Evolutionary conservation across 2,113 vertebrate species (phyloP).

Genomic region (Nannospalax galili): DNA sequence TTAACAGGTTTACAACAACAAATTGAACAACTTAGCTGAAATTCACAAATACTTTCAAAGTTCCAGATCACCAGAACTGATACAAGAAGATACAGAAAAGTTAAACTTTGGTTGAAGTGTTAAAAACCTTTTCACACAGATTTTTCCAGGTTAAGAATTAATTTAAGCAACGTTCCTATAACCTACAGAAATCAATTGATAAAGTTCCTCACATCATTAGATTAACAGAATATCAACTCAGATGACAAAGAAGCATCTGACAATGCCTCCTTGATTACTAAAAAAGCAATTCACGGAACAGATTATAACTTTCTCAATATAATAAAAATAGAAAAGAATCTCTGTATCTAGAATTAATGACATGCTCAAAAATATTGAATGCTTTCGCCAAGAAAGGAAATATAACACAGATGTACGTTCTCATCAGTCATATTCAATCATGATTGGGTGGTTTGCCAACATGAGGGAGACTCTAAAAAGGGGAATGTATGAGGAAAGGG

Average conservation of each 20-base stretch:
- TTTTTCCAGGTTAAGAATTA: background rate
- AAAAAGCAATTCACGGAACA: background rate
- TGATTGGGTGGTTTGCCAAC: background rate
- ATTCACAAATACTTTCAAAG: background rate
- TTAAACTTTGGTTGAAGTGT: background rate
- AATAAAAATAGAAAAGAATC: background rate
- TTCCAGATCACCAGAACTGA: background rate
- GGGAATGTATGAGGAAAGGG: background rate
- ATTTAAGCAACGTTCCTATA: background rate
- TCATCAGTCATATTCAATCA: background rate
- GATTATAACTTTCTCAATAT: background rate
- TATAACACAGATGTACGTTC: background rate
- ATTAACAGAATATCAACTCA: background rate
- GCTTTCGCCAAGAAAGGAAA: background rate
- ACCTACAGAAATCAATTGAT: conserved; percentile 31
- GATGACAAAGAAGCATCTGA: background rate
- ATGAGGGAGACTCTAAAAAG: background rate
- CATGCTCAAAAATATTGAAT: background rate
- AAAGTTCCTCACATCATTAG: background rate
- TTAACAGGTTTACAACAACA: background rate
- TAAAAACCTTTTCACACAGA: background rate
- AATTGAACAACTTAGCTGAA: background rate
- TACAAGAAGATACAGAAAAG: background rate
- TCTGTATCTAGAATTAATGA: background rate
- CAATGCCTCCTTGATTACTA: background rate